phyloP scores from a whole-genome alignment of 2,888 invertebrate species.

The Cartodere bifasciata region DNA sequence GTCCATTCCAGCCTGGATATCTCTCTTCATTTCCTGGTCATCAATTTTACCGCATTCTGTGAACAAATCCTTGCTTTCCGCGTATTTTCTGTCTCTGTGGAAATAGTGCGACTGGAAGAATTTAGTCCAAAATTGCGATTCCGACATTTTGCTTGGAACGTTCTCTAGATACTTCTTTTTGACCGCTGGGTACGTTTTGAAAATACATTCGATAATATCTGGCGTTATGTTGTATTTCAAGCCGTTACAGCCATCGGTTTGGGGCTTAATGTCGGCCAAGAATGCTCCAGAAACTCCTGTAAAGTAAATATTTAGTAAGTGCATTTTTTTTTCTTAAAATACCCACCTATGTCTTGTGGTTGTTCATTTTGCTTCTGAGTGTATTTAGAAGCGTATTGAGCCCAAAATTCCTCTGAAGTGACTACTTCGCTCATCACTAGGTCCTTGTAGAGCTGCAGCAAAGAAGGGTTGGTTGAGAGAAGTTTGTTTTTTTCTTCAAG shows the following conservation, averaged over 20 bases:
- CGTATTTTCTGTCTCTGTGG: constrained; percentile 80
- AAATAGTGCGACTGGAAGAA: constrained; percentile 99
- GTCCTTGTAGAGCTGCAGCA: constrained; percentile 92
- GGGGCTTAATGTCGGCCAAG: constrained; percentile 89
- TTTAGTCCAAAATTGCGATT: constrained; percentile 97
- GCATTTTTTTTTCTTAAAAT: no score
- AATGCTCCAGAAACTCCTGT: constrained; percentile 61
- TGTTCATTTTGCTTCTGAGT: constrained; percentile 53
- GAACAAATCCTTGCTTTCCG: constrained; percentile 88
- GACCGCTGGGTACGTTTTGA: constrained; percentile 98
- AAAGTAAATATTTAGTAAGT: constrained; percentile 3
- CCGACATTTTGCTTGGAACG: constrained; percentile 89
- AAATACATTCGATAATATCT: constrained; percentile 96
- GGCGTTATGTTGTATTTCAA: constrained; percentile 93
- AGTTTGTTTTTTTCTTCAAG: constrained; percentile 48
- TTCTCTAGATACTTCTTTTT: constrained; percentile 92
- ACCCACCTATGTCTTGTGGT: constrained; percentile 72
- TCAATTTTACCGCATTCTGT: constrained; percentile 96
- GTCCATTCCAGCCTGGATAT: constrained; percentile 63
- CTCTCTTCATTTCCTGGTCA: constrained; percentile 66
- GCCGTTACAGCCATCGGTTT: constrained; percentile 93
- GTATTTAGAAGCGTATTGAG: constrained; percentile 69
- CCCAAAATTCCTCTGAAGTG: constrained; percentile 97
- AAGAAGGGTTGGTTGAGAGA: constrained; percentile 76
- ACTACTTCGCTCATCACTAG: constrained; percentile 93